These are phyloP conservation scores for Tamandua tetradactyla DNA, from an alignment of 2,797 vertebrate genomes.

Conservation along the genomic window DNA sequence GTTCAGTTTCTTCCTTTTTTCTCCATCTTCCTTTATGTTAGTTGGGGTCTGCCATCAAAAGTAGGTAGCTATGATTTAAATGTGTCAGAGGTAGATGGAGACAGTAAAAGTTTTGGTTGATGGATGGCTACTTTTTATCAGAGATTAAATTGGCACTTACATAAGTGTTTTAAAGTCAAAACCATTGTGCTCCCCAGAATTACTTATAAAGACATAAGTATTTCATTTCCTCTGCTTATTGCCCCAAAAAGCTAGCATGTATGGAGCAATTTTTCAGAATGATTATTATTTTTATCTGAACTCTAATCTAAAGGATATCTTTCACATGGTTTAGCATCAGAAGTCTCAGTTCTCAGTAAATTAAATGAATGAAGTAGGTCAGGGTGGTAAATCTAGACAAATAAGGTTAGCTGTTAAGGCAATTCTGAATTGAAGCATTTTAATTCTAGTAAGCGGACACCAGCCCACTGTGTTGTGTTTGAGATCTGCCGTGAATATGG, in stretches of 20 bases:
- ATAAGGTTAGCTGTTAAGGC: conserved; percentile 6
- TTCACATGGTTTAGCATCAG: conserved; percentile 53
- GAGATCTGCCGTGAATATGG: neutral
- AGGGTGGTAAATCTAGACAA: conserved; percentile 63
- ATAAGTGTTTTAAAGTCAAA: conserved; percentile 10
- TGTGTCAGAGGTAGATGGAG: neutral
- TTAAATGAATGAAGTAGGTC: conserved; percentile 60
- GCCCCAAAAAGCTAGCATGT: neutral
- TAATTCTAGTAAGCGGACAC: conserved; percentile 63
- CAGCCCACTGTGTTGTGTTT: conserved; percentile 20
- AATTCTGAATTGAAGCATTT: conserved; percentile 52
- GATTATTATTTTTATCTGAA: conserved; percentile 40
- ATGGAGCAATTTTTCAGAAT: neutral
- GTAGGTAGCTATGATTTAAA: neutral
- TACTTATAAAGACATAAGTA: neutral
- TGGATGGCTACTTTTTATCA: conserved; percentile 22
- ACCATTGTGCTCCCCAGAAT: neutral
- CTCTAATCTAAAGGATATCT: neutral
- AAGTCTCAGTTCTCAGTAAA: conserved; percentile 58
- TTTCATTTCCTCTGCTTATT: neutral
- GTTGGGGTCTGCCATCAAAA: neutral
- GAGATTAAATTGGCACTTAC: neutral
- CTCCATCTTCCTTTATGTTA: neutral
- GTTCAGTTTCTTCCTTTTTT: neutral
- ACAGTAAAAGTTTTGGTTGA: neutral